A percentile compares a stretch with the other conserved stretches of the same genome.
phyloP scores from a whole-genome alignment of 2,797 vertebrate genomes.

The Naso thynnoides region DNA sequence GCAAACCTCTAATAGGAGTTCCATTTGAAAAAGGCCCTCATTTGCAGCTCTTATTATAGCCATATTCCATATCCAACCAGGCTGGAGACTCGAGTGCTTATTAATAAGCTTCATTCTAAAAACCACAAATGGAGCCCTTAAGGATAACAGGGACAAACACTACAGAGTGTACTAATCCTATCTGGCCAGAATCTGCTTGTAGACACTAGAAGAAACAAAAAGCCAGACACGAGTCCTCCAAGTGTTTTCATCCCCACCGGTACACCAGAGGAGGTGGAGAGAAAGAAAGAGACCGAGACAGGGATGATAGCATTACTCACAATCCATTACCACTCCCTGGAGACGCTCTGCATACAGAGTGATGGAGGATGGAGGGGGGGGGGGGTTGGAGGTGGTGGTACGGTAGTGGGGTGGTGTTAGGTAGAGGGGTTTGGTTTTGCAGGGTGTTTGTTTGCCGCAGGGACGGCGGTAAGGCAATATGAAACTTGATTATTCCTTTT shows the following conservation, averaged over 20 bases:
- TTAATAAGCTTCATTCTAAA: conserved; percentile 66
- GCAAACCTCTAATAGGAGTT: conserved; percentile 47
- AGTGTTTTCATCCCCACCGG: conserved; percentile 63
- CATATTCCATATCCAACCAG: conserved; percentile 42
- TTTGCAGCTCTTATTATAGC: conserved; percentile 61
- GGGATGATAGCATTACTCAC: conserved; percentile 83
- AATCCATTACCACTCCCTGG: conserved; percentile 84
- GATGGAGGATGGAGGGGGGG: conserved; percentile 28
- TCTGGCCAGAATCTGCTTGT: conserved; percentile 66
- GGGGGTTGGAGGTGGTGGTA: conserved; percentile 2
- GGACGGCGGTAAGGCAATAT: conserved; percentile 59
- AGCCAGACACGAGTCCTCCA: conserved; percentile 70
- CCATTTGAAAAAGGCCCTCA: conserved; percentile 53
- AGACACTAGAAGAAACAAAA: conserved; percentile 76
- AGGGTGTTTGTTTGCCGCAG: conserved; percentile 63
- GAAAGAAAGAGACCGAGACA: conserved; percentile 37
- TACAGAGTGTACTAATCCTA: conserved; percentile 56
- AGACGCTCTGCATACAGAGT: conserved; percentile 64
- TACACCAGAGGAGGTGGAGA: conserved; percentile 61
- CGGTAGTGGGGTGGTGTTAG: neutral
- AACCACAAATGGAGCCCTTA: conserved; percentile 62
- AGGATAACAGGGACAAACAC: conserved; percentile 51
- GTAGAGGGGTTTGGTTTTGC: conserved; percentile 23
- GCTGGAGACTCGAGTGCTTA: conserved; percentile 57
- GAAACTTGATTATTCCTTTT: conserved; percentile 78